A percentile compares a stretch with the other conserved stretches of the same genome.
Evolutionary conservation across 2,113 vertebrate genomes (phyloP).

Genomic region (Phyllostomus hastatus): DNA sequence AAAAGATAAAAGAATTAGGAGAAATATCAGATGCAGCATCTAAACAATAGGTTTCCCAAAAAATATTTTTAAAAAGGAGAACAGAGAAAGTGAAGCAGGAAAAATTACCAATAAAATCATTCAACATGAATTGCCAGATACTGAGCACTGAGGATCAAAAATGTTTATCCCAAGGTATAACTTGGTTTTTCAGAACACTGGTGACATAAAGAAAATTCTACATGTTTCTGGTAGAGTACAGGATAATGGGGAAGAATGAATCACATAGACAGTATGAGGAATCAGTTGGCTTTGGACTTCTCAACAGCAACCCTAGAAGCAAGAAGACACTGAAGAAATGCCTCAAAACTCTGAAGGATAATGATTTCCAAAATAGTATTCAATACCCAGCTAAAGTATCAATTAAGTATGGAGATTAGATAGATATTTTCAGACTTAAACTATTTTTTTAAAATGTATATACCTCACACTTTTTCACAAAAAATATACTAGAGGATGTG

Average conservation of each 20-base stretch:
- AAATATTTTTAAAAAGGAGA: not conserved
- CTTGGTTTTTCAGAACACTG: not conserved
- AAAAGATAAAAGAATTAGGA: not conserved
- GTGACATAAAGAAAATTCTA: not conserved
- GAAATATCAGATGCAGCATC: not conserved
- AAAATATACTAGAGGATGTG: not conserved
- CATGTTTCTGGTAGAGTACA: not conserved
- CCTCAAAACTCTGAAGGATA: not conserved
- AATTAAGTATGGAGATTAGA: not conserved
- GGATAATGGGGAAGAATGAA: not conserved
- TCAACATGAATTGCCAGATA: not conserved
- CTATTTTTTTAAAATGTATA: not conserved
- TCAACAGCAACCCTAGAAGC: not conserved
- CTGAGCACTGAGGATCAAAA: not conserved
- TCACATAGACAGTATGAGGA: not conserved
- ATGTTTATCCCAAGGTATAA: not conserved
- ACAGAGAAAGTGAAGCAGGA: not conserved
- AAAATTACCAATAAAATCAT: not conserved
- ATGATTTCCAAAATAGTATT: not conserved
- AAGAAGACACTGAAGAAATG: not conserved
- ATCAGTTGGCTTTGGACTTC: not conserved
- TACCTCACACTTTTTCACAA: not conserved
- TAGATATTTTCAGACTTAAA: not conserved
- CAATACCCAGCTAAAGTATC: constrained; percentile 10
- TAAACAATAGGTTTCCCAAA: not conserved